Evolutionary conservation across 2,797 vertebrate species (phyloP).

Genomic region (Hippoglossus hippoglossus): DNA sequence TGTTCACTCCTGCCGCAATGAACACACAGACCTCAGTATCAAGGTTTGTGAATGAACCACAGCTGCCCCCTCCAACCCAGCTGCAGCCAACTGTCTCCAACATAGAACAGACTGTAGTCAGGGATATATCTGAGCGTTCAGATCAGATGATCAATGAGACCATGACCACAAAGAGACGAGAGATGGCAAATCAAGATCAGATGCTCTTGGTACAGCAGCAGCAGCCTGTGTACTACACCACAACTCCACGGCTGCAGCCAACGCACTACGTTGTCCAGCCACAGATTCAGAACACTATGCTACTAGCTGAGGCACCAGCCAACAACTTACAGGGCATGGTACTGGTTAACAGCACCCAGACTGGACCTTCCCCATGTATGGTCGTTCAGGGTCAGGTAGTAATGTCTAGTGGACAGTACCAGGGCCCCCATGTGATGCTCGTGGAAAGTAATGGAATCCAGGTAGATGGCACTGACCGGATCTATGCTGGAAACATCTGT

Average conservation of each 20-base stretch:
- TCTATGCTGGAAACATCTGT: constrained; percentile 48
- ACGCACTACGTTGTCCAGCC: constrained; percentile 82
- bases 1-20: constrained; percentile 15
- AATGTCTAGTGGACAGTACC: constrained; percentile 44
- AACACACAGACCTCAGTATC: constrained; percentile 34
- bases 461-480: constrained; percentile 22
- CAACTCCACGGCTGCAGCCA: constrained; percentile 67
- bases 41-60: constrained; percentile 1
- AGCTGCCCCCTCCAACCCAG: constrained; percentile 8
- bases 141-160: constrained; percentile 32
- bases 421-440: constrained; percentile 68
- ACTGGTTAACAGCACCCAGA: constrained; percentile 66
- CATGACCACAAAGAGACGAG: constrained; percentile 16
- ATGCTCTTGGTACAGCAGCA: constrained; percentile 74
- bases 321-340: constrained; percentile 78
- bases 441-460: constrained; percentile 47
- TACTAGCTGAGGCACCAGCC: constrained; percentile 84
- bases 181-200: constrained; percentile 53
- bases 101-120: constrained; percentile 37
- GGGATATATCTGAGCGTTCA: constrained; percentile 23
- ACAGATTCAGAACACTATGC: constrained; percentile 84
- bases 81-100: constrained; percentile 2
- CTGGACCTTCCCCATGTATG: constrained; percentile 54
- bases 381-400: constrained; percentile 67
- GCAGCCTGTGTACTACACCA: constrained; percentile 83